These are phyloP conservation scores for Saturnia japonica DNA, from an alignment of 2,888 invertebrate species.

Conservation along the genomic window DNA sequence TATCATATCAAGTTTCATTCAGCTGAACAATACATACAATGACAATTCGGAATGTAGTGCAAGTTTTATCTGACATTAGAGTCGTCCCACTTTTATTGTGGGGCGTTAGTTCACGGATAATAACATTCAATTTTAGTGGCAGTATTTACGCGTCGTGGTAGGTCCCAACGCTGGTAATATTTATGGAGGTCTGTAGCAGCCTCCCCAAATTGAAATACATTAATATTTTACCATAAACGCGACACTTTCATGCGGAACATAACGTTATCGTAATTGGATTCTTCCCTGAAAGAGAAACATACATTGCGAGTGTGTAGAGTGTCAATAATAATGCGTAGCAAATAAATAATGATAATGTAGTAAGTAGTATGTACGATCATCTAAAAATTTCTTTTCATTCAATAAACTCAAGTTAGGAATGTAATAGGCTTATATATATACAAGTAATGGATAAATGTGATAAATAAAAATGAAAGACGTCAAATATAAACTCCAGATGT, in stretches of 20 bases:
- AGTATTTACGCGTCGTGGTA: slow-evolving; percentile 75
- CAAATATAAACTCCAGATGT: too few species aligned
- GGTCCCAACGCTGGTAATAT: slow-evolving; percentile 70
- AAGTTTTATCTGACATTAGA: slow-evolving; percentile 45
- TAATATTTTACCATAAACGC: slow-evolving; percentile 82
- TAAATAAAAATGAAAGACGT: not conserved
- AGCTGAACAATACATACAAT: not conserved
- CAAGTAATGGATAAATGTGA: not conserved
- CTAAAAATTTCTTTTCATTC: not conserved
- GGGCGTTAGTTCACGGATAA: slow-evolving; percentile 63
- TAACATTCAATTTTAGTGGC: slow-evolving; percentile 77
- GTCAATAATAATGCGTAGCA: slow-evolving; percentile 31
- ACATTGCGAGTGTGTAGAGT: slow-evolving; percentile 43
- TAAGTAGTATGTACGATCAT: not conserved
- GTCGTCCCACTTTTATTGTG: slow-evolving; percentile 44
- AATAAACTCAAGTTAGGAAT: not conserved
- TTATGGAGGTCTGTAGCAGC: slow-evolving; percentile 79
- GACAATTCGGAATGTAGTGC: slow-evolving; percentile 28
- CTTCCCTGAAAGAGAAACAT: slow-evolving; percentile 67
- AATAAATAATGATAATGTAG: slow-evolving; percentile 16
- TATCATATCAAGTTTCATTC: not conserved
- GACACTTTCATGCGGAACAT: slow-evolving; percentile 80
- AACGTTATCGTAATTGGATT: slow-evolving; percentile 81
- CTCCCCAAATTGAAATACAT: slow-evolving; percentile 81
- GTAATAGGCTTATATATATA: not conserved